These are phyloP conservation scores for Mnemiopsis leidyi DNA, from an alignment of 37 sponge, comb jelly and placozoan species.

Conservation along the genomic window DNA sequence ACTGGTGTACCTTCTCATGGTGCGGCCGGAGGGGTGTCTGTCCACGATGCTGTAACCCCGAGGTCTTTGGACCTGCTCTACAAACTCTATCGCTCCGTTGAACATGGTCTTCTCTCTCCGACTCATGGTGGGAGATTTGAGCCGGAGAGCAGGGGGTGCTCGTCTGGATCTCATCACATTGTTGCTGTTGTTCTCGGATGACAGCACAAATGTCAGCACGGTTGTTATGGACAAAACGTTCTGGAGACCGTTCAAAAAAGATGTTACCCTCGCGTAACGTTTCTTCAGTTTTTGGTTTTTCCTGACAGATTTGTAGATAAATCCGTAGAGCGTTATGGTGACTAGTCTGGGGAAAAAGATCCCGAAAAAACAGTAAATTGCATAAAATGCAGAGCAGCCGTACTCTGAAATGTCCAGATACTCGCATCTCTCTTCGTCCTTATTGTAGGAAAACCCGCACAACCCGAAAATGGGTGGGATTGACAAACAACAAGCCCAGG, in stretches of 20 bases:
- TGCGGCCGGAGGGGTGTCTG: conserved; percentile 20
- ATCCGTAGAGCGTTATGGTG: neutral
- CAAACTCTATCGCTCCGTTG: conserved; percentile 23
- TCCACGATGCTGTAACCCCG: conserved; percentile 17
- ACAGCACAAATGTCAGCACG: neutral
- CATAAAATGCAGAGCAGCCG: neutral
- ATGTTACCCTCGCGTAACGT: conserved; percentile 20
- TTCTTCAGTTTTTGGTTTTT: neutral
- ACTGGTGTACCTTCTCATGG: conserved; percentile 27
- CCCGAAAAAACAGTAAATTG: conserved; percentile 1
- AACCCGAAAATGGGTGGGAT: neutral
- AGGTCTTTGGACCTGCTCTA: neutral
- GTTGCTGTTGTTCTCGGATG: neutral
- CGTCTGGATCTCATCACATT: neutral
- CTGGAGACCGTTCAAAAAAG: conserved; percentile 17
- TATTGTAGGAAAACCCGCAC: conserved; percentile 4
- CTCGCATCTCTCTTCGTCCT: neutral
- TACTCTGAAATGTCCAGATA: neutral
- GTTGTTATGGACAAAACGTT: conserved; percentile 12
- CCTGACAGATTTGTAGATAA: conserved; percentile 16
- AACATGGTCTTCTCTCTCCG: conserved; percentile 30
- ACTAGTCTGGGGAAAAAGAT: conserved; percentile 16
- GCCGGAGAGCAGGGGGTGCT: neutral
- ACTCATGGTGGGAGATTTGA: neutral
- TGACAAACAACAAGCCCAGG: neutral